These are phyloP conservation scores for Tetraodon nigroviridis DNA, from an alignment of 2,113 vertebrate species.

Conservation along the genomic window DNA sequence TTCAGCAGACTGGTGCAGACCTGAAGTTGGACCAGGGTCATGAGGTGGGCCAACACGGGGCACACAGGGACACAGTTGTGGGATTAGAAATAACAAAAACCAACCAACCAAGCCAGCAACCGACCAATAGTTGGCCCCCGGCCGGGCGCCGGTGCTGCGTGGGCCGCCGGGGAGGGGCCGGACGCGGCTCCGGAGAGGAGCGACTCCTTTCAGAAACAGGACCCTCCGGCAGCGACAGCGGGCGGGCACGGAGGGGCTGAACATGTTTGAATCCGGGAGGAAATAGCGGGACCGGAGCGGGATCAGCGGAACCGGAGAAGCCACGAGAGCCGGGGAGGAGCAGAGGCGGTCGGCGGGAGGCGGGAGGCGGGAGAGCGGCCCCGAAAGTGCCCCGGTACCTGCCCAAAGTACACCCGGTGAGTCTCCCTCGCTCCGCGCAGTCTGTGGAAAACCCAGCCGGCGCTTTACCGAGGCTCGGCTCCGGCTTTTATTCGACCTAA, in stretches of 20 bases:
- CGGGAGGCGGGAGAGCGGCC: too few relatives aligned
- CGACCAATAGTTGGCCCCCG: too few relatives aligned
- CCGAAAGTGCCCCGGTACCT: slow-evolving; percentile 45
- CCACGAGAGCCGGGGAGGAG: background rate
- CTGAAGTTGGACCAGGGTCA: too few relatives aligned
- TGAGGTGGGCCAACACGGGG: too few relatives aligned
- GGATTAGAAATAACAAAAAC: background rate
- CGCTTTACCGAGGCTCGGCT: too few relatives aligned
- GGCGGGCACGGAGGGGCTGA: slow-evolving; percentile 19
- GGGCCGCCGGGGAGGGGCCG: slow-evolving; percentile 15
- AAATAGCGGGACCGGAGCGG: slow-evolving; percentile 39
- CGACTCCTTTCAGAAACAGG: slow-evolving; percentile 60
- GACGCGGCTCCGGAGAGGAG: slow-evolving; percentile 42
- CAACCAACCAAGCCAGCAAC: too few relatives aligned
- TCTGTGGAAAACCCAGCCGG: background rate
- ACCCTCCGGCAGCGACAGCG: slow-evolving; percentile 21
- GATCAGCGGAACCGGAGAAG: slow-evolving; percentile 4
- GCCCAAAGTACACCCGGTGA: slow-evolving; percentile 63
- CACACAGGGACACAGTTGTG: too few relatives aligned
- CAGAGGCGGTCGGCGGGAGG: too few relatives aligned
- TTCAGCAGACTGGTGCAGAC: too few relatives aligned
- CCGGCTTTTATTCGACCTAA: too few relatives aligned
- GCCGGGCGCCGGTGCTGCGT: slow-evolving; percentile 5
- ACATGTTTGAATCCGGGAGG: slow-evolving; percentile 37
- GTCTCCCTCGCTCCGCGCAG: slow-evolving; percentile 24